Conservation (phyloP, 2,113 vertebrate species). For the Tragelaphus scriptus region DNA sequence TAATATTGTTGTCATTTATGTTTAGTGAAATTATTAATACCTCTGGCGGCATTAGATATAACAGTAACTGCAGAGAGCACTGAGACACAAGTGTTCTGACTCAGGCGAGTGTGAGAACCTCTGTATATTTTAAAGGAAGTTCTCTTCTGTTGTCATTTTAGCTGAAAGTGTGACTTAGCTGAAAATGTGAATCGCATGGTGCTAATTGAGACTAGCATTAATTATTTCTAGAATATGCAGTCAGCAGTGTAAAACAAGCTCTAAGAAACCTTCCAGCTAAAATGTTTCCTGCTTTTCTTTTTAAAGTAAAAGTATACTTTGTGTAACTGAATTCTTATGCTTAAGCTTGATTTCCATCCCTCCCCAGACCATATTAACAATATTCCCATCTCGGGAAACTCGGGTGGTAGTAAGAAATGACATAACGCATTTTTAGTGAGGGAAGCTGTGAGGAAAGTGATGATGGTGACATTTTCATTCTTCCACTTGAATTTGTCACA, state of each 20-base stretch:
- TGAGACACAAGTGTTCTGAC: not conserved
- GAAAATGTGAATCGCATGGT: not conserved
- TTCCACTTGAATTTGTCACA: not conserved
- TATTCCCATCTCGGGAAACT: not conserved
- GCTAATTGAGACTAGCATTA: not conserved
- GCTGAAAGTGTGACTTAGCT: not conserved
- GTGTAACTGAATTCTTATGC: not conserved
- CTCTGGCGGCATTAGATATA: not conserved
- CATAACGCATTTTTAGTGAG: not conserved
- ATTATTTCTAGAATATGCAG: not conserved
- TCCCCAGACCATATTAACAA: not conserved
- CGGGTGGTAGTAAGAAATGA: not conserved
- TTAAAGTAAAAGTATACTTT: not conserved
- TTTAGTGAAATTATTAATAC: not conserved
- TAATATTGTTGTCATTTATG: not conserved
- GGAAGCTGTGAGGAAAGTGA: not conserved
- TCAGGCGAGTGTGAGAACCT: not conserved
- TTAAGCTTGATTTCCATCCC: not conserved
- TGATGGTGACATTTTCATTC: conserved; percentile 16
- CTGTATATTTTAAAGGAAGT: not conserved
- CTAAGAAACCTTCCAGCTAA: not conserved
- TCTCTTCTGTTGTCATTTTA: not conserved
- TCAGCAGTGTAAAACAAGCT: not conserved
- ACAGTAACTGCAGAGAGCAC: not conserved
- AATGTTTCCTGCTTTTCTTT: not conserved